These are phyloP conservation scores for Spicauda simplicius DNA, from an alignment of 2,888 invertebrate species.

Conservation along the genomic window DNA sequence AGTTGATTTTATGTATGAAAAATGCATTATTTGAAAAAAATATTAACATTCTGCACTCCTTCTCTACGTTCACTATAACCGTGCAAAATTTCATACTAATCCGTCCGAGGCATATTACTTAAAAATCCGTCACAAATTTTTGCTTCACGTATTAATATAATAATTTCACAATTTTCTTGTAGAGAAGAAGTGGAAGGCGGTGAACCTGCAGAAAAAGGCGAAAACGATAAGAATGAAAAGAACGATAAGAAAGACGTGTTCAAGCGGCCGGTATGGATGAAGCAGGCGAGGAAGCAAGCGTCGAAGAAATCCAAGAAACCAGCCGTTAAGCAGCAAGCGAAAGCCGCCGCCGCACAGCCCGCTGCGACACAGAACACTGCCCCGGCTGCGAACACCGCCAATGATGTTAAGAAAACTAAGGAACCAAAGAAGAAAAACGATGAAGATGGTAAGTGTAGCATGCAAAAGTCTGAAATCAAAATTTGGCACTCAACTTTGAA, in stretches of 20 bases:
- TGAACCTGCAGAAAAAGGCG: conserved; percentile 68
- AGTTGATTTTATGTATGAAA: too few relatives aligned
- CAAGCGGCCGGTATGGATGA: conserved; percentile 94
- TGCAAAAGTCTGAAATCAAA: too few relatives aligned
- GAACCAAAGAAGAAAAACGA: conserved; percentile 78
- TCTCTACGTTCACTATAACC: too few relatives aligned
- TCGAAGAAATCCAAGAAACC: conserved; percentile 87
- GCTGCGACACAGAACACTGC: conserved; percentile 53
- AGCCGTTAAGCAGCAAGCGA: conserved; percentile 59
- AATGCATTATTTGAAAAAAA: too few relatives aligned
- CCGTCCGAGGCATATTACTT: too few relatives aligned
- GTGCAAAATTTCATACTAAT: too few relatives aligned
- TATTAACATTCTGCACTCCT: too few relatives aligned
- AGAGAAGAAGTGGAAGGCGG: conserved; percentile 85
- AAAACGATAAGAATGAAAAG: conserved; percentile 66
- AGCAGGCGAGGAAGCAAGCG: conserved; percentile 86
- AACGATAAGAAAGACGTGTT: conserved; percentile 77
- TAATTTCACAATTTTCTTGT: neutral
- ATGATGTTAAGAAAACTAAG: conserved; percentile 61
- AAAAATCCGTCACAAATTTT: too few relatives aligned
- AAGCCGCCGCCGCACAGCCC: conserved; percentile 43
- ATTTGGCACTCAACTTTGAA: too few relatives aligned
- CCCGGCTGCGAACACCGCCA: conserved; percentile 47
- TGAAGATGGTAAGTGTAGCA: conserved; percentile 55
- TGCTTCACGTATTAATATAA: too few relatives aligned